A percentile compares a stretch with the other conserved stretches of the same genome.
These are phyloP conservation scores for Bothrops alternatus DNA, from an alignment of 2,797 vertebrate genomes.

Conservation along the genomic window DNA sequence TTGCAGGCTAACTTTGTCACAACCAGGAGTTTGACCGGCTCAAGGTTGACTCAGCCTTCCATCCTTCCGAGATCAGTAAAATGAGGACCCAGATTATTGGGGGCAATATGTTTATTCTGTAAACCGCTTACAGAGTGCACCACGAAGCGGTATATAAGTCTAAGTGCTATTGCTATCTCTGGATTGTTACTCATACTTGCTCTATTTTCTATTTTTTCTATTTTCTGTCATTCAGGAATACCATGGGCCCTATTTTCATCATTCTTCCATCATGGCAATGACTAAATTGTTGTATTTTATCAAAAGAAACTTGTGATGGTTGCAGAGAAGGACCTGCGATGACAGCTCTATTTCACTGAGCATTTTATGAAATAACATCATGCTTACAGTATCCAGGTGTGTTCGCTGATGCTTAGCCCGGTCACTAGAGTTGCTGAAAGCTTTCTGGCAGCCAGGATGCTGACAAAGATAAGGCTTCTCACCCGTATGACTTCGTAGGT, in stretches of 20 bases:
- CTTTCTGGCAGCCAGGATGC: conserved; percentile 97
- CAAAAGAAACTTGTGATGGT: background rate
- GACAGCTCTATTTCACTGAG: background rate
- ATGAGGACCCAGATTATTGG: background rate
- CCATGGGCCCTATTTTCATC: background rate
- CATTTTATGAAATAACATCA: conserved; percentile 17
- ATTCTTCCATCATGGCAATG: background rate
- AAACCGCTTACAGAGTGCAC: background rate
- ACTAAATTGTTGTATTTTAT: background rate
- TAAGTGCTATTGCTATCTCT: background rate
- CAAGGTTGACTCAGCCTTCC: background rate
- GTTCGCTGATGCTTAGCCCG: conserved; percentile 98
- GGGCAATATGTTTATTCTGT: background rate
- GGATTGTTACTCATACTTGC: background rate
- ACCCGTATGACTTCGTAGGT: conserved; percentile 93
- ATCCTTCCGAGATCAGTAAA: background rate
- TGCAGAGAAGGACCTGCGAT: background rate
- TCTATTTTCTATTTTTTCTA: conserved; percentile 7
- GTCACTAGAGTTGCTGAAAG: conserved; percentile 99
- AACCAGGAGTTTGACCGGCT: background rate
- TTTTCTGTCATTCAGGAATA: conserved; percentile 25
- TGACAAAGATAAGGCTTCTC: conserved; percentile 98
- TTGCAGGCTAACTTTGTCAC: background rate
- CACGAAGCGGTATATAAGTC: background rate
- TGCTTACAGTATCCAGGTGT: conserved; percentile 95